Conservation (phyloP, 2,113 vertebrate genomes). For the Otolemur garnettii region DNA sequence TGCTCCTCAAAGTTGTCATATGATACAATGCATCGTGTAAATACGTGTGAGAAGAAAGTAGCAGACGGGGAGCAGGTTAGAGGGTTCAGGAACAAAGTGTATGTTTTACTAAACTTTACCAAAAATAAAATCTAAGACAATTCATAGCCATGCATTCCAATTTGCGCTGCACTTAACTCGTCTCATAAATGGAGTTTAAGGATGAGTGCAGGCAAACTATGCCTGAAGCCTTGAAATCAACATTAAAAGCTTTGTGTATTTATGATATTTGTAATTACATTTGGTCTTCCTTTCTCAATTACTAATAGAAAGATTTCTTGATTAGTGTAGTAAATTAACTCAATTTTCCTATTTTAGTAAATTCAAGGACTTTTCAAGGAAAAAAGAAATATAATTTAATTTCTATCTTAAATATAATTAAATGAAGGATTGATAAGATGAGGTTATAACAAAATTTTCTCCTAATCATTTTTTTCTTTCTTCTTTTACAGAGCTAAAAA, state of each 20-base stretch:
- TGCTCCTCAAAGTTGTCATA: not conserved
- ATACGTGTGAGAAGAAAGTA: not conserved
- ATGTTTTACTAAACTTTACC: not conserved
- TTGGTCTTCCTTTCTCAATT: constrained; percentile 51
- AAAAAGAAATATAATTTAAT: constrained; percentile 44
- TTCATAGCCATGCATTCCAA: constrained; percentile 43
- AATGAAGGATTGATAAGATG: not conserved
- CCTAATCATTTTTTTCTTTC: not conserved
- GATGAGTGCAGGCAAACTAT: not conserved
- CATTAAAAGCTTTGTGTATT: not conserved
- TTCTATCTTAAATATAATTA: constrained; percentile 39
- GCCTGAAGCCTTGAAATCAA: not conserved
- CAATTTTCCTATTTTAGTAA: not conserved
- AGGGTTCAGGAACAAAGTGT: not conserved
- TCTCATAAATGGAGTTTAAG: not conserved
- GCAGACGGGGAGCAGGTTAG: not conserved
- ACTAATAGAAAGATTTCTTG: constrained; percentile 9
- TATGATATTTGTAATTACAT: constrained; percentile 56
- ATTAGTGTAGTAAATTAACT: constrained; percentile 18
- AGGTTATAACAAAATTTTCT: not conserved
- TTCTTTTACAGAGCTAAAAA: constrained; percentile 54
- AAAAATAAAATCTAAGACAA: constrained; percentile 53
- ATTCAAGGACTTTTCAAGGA: constrained; percentile 45
- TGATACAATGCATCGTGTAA: not conserved
- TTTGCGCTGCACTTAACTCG: not conserved